These are phyloP conservation scores for Paraplagusia blochii DNA, from an alignment of 2,113 vertebrate genomes.

Conservation along the genomic window DNA sequence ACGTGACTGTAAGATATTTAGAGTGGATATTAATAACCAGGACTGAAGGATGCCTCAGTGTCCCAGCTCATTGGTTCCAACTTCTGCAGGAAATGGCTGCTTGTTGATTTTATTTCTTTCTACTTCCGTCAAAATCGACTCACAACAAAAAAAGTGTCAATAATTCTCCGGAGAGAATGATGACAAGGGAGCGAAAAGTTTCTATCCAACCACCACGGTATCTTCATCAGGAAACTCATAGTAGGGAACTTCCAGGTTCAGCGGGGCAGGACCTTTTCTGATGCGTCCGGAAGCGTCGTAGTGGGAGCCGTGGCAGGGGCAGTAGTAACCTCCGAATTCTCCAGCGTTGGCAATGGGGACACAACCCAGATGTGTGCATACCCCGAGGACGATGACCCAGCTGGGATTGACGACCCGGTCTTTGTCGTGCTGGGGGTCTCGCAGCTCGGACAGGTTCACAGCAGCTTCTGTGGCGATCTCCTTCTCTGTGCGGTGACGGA, in stretches of 20 bases:
- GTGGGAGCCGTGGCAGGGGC: slow-evolving; percentile 95
- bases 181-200: slow-evolving; percentile 40
- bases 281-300: slow-evolving; percentile 93
- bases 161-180: not conserved
- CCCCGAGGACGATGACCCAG: slow-evolving; percentile 84
- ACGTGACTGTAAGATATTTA: not conserved
- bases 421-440: slow-evolving; percentile 86
- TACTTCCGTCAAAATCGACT: not conserved
- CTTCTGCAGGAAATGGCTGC: not conserved
- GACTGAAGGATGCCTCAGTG: not conserved
- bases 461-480: slow-evolving; percentile 82
- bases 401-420: slow-evolving; percentile 82
- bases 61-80: not conserved
- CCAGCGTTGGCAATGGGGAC: slow-evolving; percentile 91
- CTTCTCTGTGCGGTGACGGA: slow-evolving; percentile 86
- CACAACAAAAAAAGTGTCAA: not conserved
- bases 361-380: slow-evolving; percentile 91
- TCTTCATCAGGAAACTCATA: slow-evolving; percentile 86
- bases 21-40: not conserved
- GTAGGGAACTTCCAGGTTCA: slow-evolving; percentile 88
- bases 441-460: slow-evolving; percentile 80
- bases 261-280: slow-evolving; percentile 90
- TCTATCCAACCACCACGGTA: slow-evolving; percentile 83
- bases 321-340: slow-evolving; percentile 90
- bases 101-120: not conserved